Evolutionary conservation across 2,113 vertebrate species (phyloP), one percentile per base, ranked within the genome.

Genomic region (Serinus canaria): DNA sequence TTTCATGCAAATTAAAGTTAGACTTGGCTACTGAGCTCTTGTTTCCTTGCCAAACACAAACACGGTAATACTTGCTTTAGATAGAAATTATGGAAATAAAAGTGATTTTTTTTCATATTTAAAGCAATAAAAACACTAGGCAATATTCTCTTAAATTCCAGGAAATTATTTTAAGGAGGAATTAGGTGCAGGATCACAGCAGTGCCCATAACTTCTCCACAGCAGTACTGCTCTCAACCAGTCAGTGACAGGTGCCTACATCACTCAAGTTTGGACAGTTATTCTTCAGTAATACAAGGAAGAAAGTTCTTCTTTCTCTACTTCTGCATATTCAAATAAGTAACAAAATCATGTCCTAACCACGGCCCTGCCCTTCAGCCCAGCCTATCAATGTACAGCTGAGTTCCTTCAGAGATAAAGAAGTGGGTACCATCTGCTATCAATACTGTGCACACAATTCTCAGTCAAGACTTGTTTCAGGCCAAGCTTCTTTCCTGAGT

Each of bases 401-500:
- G 1, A 83, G 66, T 4, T 83, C 69, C 73, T 91, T 67, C 62
- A 72, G 66, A 69, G 67, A 62, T 89, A 80, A 89, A 7, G 37
- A 66, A 91, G 59, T 39, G 78, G 91, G 62, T 52, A 96, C 91
- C 94, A 95, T 97, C 95, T 98, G 97, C 97, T 97, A 95, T 83
- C 97, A 86, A 95, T 95, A 90, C 83, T 30, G 59, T 93, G 95
- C 76, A 77, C 91, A 52, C 72, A 41, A 94, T 85, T 96, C 84
- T 83, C 94, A 90, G 96, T 97, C 91, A 63, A 96, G 96, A 90
- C 84, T 66, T 89, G 84, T 96, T 95, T 95, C 84, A 77, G 96
- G 92, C 92, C 97, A 96, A 96, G 97, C 97, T 97, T 95, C 72
- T 94, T 90, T 92, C 89, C 67, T 91, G 94, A 98, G 97, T 96